Evolutionary conservation across 2,797 vertebrate genomes (phyloP).

Genomic region (Synaphobranchus kaupii): DNA sequence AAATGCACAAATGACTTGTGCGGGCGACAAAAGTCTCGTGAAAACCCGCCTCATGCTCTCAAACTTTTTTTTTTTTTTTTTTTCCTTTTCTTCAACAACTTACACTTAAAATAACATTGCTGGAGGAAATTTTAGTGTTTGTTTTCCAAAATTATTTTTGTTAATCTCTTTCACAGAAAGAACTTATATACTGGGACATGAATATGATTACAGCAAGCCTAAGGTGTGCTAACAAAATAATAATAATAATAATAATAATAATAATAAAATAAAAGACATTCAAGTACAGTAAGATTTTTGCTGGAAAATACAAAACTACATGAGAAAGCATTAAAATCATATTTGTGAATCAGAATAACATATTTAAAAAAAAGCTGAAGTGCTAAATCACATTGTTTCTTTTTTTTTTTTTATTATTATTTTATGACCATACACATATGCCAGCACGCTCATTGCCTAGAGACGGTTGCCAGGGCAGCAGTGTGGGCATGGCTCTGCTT

Average conservation of each 20-base stretch:
- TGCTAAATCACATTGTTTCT: slow-evolving; percentile 91
- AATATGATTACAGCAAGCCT: slow-evolving; percentile 93
- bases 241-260: slow-evolving; percentile 65
- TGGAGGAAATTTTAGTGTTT: slow-evolving; percentile 81
- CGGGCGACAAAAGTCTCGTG: slow-evolving; percentile 34
- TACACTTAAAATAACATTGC: slow-evolving; percentile 81
- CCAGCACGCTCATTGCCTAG: slow-evolving; percentile 73
- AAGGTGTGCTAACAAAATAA: slow-evolving; percentile 93
- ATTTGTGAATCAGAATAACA: slow-evolving; percentile 96
- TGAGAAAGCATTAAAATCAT: slow-evolving; percentile 99
- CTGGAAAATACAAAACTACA: slow-evolving; percentile 99
- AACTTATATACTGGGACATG: slow-evolving; percentile 92
- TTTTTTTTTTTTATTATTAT: slow-evolving; percentile 57
- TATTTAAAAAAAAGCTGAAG: slow-evolving; percentile 93
- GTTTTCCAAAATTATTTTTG: slow-evolving; percentile 64
- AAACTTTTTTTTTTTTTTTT: not conserved
- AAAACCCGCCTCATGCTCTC: slow-evolving; percentile 53
- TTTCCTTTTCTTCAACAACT: slow-evolving; percentile 46
- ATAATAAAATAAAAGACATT: slow-evolving; percentile 89
- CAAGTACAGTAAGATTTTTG: slow-evolving; percentile 99
- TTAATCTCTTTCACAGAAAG: slow-evolving; percentile 99
- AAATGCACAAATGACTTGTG: not conserved
- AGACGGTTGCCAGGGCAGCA: slow-evolving; percentile 76
- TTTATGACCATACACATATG: slow-evolving; percentile 83
- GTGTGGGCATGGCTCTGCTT: slow-evolving; percentile 83